Evolutionary conservation across 2,888 invertebrate species (phyloP), one percentile per base, ranked within the genome.

Genomic region (Melipona bicolor): DNA sequence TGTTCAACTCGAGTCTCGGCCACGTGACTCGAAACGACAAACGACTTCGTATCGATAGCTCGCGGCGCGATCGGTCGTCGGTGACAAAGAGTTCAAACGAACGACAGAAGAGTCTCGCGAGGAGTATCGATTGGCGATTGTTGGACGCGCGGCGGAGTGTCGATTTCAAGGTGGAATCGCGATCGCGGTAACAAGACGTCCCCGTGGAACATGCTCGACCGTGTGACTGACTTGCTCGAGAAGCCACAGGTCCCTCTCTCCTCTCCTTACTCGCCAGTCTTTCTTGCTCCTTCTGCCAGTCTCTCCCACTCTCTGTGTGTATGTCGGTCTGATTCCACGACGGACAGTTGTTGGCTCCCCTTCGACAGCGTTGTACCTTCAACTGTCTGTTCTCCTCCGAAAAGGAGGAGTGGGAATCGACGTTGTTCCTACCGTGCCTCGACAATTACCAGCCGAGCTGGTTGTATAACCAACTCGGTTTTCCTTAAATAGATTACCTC

Each of bases 181-280:
- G 76, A 83, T 84, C 75, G 62, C 67, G 65, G 67, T 74, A 79
- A 85, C 88, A 71, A 74, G 69, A 81, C 85, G 83, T 81, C 79
- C 32, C 78, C 32, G 56, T 77, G 79, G 85, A 80, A 89, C 89
- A 88, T 88, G 87, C 87, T 77, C 85, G 84, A 77, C 87, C 87
- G 79, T 89, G 86, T 88, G 90, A 91, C 90, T 91, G 91, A 90
- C 90, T 91, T 83, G 88, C 88, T 90, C 86, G 90, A 89, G 90
- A 87, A 91, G 84, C 86, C 87, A 86, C 88, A 83, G 90, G 90
- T 90, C 79, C 89, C 90, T 90, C 90, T 90, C 89, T 78, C 89
- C 90, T 90, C 43, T 43, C 89, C 89, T 86, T 87, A 52, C 81
- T 76, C 70, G 74, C 81, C 64, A 79, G 75, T 81, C 81, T 84